Percentiles rank a stretch among this genome's conserved stretches.
phyloP scores from a whole-genome alignment of 2,888 invertebrate species.

The Spodoptera littoralis region DNA sequence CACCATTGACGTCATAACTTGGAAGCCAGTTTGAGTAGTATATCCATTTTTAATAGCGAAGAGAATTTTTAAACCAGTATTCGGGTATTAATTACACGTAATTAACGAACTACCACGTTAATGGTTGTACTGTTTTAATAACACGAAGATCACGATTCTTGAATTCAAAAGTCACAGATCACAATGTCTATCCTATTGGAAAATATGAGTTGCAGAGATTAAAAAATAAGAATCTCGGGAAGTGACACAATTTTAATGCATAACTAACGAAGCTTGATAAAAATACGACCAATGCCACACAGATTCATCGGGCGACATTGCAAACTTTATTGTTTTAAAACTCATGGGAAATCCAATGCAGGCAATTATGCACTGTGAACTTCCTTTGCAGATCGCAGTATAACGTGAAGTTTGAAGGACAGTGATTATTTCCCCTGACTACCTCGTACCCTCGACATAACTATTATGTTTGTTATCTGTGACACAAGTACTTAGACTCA shows the following conservation, averaged over 20 bases:
- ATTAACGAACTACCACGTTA: no score
- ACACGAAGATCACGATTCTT: no score
- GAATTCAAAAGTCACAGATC: no score
- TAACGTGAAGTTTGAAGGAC: slow-evolving; percentile 50
- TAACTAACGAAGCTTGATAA: slow-evolving; percentile 1
- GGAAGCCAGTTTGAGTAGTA: not conserved
- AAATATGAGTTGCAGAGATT: no score
- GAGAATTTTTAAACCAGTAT: not conserved
- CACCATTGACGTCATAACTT: slow-evolving; percentile 25
- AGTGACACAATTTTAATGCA: no score
- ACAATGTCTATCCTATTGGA: no score
- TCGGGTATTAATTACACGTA: not conserved
- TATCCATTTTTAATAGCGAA: no score
- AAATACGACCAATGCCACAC: slow-evolving; percentile 5
- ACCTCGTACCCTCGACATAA: slow-evolving; percentile 17
- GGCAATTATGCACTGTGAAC: slow-evolving; percentile 58
- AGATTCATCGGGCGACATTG: slow-evolving; percentile 21
- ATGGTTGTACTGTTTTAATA: no score
- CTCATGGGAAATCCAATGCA: slow-evolving; percentile 62
- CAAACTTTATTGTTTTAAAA: slow-evolving; percentile 29
- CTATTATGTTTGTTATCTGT: slow-evolving; percentile 25
- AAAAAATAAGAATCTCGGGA: no score
- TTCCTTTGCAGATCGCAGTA: slow-evolving; percentile 33
- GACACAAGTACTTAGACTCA: slow-evolving; percentile 20
- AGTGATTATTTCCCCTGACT: slow-evolving; percentile 54